A percentile compares a stretch with the other conserved stretches of the same genome.
Evolutionary conservation across 2,797 vertebrate species (phyloP).

Genomic region (Agapornis canus): DNA sequence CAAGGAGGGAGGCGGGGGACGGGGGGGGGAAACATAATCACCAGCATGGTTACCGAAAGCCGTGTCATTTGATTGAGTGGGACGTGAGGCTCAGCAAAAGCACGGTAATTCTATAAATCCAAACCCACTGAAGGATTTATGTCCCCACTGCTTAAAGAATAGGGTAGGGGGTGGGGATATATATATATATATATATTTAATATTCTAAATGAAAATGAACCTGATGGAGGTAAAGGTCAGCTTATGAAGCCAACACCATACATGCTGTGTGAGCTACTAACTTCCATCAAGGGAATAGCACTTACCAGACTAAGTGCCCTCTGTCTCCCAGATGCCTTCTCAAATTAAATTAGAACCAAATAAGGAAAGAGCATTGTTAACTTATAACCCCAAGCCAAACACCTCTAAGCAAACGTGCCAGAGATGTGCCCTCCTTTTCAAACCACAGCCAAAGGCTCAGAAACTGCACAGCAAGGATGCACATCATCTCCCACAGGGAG

Average conservation of each 20-base stretch:
- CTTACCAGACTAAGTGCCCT: conserved; percentile 18
- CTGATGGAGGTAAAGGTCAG: conserved; percentile 6
- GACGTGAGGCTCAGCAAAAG: conserved; percentile 12
- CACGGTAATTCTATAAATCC: conserved; percentile 35
- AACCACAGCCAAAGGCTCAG: not conserved
- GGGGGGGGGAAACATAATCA: not conserved
- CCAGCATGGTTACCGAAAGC: not conserved
- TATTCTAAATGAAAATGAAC: conserved; percentile 23
- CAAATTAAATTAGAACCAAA: conserved; percentile 25
- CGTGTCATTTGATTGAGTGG: not conserved
- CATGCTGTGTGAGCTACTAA: not conserved
- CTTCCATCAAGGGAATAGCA: conserved; percentile 25
- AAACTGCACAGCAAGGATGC: rapidly evolving
- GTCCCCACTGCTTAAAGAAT: not conserved
- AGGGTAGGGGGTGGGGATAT: not conserved
- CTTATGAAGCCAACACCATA: not conserved
- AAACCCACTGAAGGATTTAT: not conserved
- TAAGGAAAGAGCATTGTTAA: conserved; percentile 17
- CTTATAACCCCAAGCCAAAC: not conserved
- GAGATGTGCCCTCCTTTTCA: not conserved
- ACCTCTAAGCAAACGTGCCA: not conserved
- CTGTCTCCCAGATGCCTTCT: conserved; percentile 20
- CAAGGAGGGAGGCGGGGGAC: not conserved
- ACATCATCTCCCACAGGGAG: rapidly evolving
- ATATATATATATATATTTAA: not conserved